A percentile compares a stretch with the other conserved stretches of the same genome.
Conservation (phyloP, 2,113 vertebrate species). For the Phycodurus eques region DNA sequence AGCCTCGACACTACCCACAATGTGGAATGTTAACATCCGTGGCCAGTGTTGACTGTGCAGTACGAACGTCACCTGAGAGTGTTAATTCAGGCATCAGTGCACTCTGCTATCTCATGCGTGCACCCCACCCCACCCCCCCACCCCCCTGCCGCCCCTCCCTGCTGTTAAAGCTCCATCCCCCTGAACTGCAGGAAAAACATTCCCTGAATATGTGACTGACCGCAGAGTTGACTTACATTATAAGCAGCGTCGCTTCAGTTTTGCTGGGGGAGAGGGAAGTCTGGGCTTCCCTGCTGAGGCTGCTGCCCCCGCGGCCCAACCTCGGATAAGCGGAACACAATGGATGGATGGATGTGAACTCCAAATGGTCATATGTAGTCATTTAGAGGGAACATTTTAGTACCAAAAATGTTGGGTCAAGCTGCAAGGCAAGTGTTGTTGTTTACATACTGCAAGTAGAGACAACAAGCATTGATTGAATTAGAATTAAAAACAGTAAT, state of each 20-base stretch:
- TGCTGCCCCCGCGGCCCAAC: too few species aligned
- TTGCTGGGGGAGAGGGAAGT: not conserved
- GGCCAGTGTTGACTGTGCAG: not conserved
- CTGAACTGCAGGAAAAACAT: slow-evolving; percentile 42
- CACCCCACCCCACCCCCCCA: not conserved
- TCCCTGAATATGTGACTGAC: slow-evolving; percentile 31
- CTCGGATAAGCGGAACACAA: too few species aligned
- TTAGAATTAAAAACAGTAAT: too few species aligned
- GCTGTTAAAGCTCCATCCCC: slow-evolving; percentile 1
- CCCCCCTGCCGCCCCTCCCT: not conserved
- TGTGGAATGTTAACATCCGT: not conserved
- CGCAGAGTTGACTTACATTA: not conserved
- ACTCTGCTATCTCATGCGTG: slow-evolving; percentile 6
- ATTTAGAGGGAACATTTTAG: too few species aligned
- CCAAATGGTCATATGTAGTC: too few species aligned
- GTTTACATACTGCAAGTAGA: too few species aligned
- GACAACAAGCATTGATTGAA: too few species aligned
- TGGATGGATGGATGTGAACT: too few species aligned
- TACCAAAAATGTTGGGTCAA: too few species aligned
- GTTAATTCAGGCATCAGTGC: not conserved
- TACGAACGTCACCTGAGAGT: not conserved
- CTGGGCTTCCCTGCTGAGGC: too few species aligned
- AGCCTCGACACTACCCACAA: not conserved
- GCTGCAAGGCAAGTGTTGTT: too few species aligned
- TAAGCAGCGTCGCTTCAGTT: not conserved